Base-by-base conservation (phyloP, 2,888 invertebrate species). In the Diaperis boleti region DNA sequence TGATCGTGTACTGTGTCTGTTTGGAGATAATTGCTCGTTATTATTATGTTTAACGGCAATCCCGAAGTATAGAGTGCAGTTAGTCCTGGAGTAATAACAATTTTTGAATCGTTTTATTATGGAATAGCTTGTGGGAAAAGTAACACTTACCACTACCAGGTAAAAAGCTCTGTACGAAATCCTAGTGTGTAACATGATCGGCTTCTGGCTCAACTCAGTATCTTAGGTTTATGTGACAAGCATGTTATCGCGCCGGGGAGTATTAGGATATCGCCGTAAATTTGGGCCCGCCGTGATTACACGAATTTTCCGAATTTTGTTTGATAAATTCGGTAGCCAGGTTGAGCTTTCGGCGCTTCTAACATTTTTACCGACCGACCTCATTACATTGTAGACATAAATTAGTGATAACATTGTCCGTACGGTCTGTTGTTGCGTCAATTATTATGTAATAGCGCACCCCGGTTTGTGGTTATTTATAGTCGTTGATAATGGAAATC, bases 271-370 rank as follows among this genome's bases (percentile, higher is more conserved):
- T 57, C 42, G 62, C 49, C 31, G 39, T 62, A 72, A 71, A 71
- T 65, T 68, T 71, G 63, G 69, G 68, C 70, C 69, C 68, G 73
- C 72, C 70, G 72, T 54, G 71, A 69, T 73, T 71, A 72, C 69
- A 66, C 69, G 66, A 69, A 68, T 69, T 69, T 72, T 65, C 61
- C 70, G 56, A 72, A 73, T 71, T 60, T 71, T 66, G 54, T 20
- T 47, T 59, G 59, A 65, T 64, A 62, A 64, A 62, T 62, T 57
- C 41, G 20, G 60, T 60, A 60, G 60, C 44, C 26, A 18, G n/a
- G 14, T 55, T 3, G 55, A 39, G 52, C 54, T 54, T 54, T 54
- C 41, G 39, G 41, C 41, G 41, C 54, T 41, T 39, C 10, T 18
- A 35, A 37, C 20, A 45, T 54, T 54, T 54, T 54, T 41, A 54